Evolutionary conservation across 2,797 vertebrate species (phyloP).

Genomic region (Todus mexicanus): DNA sequence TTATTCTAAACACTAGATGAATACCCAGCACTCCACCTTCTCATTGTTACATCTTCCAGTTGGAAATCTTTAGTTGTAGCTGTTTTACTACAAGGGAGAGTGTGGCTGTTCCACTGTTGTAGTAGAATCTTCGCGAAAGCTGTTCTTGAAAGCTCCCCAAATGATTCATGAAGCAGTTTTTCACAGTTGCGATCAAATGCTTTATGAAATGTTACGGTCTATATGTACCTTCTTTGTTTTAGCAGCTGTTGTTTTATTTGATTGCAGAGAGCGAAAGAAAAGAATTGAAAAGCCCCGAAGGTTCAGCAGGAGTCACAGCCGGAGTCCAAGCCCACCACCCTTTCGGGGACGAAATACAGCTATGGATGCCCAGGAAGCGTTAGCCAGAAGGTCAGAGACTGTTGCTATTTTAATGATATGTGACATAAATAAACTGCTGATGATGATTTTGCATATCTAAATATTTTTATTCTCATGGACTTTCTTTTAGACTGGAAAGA

Average conservation of each 20-base stretch:
- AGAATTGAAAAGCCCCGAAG: constrained; percentile 87
- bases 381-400: constrained; percentile 87
- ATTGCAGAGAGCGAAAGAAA: constrained; percentile 90
- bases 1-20: neutral
- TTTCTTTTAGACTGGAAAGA: constrained; percentile 86
- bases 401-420: fast-evolving
- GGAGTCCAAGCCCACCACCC: constrained; percentile 83
- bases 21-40: neutral
- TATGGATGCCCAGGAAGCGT: constrained; percentile 97
- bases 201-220: neutral
- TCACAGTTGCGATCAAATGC: neutral
- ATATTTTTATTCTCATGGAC: neutral
- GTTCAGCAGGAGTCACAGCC: constrained; percentile 87
- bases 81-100: neutral
- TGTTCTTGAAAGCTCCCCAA: neutral
- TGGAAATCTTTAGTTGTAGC: neutral
- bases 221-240: neutral
- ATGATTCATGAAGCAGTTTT: neutral
- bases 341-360: constrained; percentile 96
- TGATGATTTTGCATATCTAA: neutral
- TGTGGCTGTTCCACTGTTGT: neutral
- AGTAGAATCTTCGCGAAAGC: neutral
- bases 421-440: neutral
- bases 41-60: neutral
- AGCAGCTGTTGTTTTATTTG: constrained; percentile 14